Percentiles rank a stretch among this genome's conserved stretches.
Evolutionary conservation across 2,113 vertebrate species (phyloP).

Genomic region (Gambusia affinis): DNA sequence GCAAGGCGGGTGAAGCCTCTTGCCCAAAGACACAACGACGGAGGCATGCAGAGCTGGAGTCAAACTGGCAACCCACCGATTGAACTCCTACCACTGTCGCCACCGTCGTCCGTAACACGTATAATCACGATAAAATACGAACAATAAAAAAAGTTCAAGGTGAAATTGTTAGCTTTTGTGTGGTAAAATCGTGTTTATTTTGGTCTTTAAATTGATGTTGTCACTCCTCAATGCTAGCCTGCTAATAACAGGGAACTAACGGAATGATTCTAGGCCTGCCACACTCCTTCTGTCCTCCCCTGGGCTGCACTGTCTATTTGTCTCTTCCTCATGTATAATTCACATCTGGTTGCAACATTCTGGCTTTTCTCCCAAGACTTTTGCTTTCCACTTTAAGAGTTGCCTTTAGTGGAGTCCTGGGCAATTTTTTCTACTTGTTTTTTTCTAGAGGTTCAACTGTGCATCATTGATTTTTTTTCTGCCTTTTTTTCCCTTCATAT

Average conservation of each 20-base stretch:
- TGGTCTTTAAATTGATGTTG: constrained; percentile 2
- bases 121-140: not conserved
- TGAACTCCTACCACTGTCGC: too few species aligned
- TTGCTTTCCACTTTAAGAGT: constrained; percentile 38
- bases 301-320: constrained; percentile 53
- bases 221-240: constrained; percentile 1
- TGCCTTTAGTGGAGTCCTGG: constrained; percentile 20
- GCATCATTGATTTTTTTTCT: constrained; percentile 27
- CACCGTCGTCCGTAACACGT: not conserved
- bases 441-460: constrained; percentile 18
- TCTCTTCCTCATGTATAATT: constrained; percentile 66
- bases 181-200: not conserved
- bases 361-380: constrained; percentile 43
- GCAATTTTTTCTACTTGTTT: not conserved
- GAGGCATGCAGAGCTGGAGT: too few species aligned
- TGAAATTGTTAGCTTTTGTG: not conserved
- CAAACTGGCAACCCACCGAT: too few species aligned
- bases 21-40: too few species aligned
- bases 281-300: constrained; percentile 36
- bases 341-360: constrained; percentile 57
- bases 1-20: too few species aligned
- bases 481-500: constrained; percentile 5
- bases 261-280: constrained; percentile 16
- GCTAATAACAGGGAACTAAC: constrained; percentile 13
- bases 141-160: not conserved